Conservation (phyloP, 2,113 vertebrate species). For the Gallinago jamesoni region DNA sequence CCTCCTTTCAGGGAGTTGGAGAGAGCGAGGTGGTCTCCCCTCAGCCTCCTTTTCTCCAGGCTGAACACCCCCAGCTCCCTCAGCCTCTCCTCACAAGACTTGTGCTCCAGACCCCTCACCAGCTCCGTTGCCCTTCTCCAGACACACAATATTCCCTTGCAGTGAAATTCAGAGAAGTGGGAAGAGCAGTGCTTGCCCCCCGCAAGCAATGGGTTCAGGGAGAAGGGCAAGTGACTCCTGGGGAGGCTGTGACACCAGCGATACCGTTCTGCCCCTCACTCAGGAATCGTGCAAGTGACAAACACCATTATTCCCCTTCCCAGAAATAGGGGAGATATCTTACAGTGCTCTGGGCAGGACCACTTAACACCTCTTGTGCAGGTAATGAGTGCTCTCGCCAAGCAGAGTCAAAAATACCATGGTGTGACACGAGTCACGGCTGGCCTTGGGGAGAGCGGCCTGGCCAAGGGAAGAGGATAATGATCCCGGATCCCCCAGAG, state of each 20-base stretch:
- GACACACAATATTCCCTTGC: neutral
- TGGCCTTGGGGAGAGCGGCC: neutral
- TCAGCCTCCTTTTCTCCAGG: no score
- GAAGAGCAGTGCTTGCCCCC: neutral
- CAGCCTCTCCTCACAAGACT: no score
- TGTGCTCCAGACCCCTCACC: no score
- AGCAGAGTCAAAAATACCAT: fast-evolving
- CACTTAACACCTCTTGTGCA: neutral
- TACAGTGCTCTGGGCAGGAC: neutral
- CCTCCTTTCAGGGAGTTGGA: no score
- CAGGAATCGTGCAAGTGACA: neutral
- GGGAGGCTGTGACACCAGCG: neutral
- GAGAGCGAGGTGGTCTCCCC: no score
- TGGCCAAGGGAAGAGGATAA: neutral
- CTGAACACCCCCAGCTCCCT: no score
- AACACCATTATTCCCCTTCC: neutral
- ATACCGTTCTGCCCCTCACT: no score
- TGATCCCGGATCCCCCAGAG: fast-evolving
- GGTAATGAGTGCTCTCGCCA: neutral
- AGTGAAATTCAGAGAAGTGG: neutral
- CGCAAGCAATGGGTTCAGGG: fast-evolving
- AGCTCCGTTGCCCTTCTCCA: no score
- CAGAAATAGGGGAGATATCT: fast-evolving
- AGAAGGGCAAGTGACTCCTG: fast-evolving
- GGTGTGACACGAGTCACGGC: fast-evolving